A percentile compares a stretch with the other conserved stretches of the same genome.
phyloP scores from a whole-genome alignment of 2,888 invertebrate genomes.

The Plagiodera versicolora region DNA sequence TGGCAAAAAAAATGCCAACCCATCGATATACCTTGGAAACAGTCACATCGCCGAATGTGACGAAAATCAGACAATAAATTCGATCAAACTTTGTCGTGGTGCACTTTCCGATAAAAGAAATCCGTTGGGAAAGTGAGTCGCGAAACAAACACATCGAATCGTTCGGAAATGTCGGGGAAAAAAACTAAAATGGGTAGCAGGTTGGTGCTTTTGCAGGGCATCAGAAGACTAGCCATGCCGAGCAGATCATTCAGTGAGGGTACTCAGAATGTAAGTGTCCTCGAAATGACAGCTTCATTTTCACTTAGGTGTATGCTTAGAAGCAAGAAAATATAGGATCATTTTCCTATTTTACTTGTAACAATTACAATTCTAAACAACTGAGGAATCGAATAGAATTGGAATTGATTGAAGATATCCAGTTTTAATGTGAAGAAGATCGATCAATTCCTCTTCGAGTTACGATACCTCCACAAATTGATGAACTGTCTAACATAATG shows the following conservation, averaged over 20 bases:
- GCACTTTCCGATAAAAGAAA: slow-evolving; percentile 25
- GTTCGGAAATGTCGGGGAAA: slow-evolving; percentile 19
- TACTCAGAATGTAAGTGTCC: slow-evolving; percentile 47
- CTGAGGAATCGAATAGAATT: too few relatives aligned
- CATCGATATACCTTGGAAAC: neutral
- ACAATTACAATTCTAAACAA: too few relatives aligned
- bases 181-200: slow-evolving; percentile 35
- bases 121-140: slow-evolving; percentile 18
- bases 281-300: too few relatives aligned
- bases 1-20: neutral
- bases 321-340: too few relatives aligned
- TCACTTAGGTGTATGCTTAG: too few relatives aligned
- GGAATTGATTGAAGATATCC: too few relatives aligned
- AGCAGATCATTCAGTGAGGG: slow-evolving; percentile 48
- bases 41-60: slow-evolving; percentile 19
- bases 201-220: slow-evolving; percentile 46
- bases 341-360: too few relatives aligned
- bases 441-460: too few relatives aligned
- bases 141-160: slow-evolving; percentile 7
- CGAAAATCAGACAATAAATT: slow-evolving; percentile 24
- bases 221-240: slow-evolving; percentile 48
- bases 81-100: slow-evolving; percentile 42
- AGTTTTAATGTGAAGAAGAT: too few relatives aligned
- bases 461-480: too few relatives aligned
- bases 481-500: too few relatives aligned